These are phyloP conservation scores for Nycticorax nycticorax DNA, from an alignment of 2,113 vertebrate species.

Conservation along the genomic window DNA sequence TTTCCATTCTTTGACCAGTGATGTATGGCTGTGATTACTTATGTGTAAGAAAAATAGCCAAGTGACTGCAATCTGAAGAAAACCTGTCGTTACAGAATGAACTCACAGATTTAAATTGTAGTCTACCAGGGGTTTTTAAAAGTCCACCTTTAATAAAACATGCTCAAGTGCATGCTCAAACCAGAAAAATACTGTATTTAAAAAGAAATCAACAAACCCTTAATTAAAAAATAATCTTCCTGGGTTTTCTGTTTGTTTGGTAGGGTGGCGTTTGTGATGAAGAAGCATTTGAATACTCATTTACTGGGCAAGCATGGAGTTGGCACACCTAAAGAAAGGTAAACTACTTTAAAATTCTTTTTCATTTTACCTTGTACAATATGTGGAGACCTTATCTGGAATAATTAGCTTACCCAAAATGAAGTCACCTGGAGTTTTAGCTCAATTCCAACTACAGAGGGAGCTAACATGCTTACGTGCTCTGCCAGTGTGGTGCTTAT, in stretches of 20 bases:
- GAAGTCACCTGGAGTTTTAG: not conserved
- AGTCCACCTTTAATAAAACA: not conserved
- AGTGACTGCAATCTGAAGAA: not conserved
- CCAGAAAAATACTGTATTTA: not conserved
- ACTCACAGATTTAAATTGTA: not conserved
- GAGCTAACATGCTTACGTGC: not conserved
- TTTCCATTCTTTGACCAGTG: not conserved
- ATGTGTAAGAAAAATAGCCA: not conserved
- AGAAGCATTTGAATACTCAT: slow-evolving; percentile 97
- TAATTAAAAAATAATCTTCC: not conserved
- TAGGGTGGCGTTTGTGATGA: slow-evolving; percentile 99
- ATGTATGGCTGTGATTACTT: not conserved
- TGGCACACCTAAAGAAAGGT: slow-evolving; percentile 97
- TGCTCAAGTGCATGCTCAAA: not conserved
- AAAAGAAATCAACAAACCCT: not conserved
- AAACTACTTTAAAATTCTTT: slow-evolving; percentile 28
- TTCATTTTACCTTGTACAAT: not conserved
- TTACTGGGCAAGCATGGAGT: slow-evolving; percentile 95
- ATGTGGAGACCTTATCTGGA: not conserved
- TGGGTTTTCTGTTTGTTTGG: slow-evolving; percentile 51
- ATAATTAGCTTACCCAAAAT: not conserved
- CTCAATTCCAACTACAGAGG: not conserved
- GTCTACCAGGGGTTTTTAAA: not conserved
- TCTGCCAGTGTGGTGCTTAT: not conserved
- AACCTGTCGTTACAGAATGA: not conserved